Conservation (phyloP, 2,113 vertebrate species). For the Monarcha castaneiventris region DNA sequence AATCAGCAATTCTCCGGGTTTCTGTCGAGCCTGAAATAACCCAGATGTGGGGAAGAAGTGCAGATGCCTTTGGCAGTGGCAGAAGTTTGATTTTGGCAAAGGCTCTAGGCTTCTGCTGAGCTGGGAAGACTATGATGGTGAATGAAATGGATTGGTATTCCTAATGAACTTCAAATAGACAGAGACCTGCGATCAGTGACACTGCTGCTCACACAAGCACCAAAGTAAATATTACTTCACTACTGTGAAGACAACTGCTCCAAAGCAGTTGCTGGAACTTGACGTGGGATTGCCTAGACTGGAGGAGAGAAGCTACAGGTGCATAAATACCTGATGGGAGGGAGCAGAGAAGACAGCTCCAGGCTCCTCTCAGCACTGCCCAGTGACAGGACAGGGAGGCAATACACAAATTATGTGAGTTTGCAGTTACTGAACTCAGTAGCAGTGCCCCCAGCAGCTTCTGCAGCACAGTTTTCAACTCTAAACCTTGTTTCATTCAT, state of each 20-base stretch:
- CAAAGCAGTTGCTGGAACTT: background rate
- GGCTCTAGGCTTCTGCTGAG: background rate
- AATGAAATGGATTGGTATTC: background rate
- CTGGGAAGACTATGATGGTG: background rate
- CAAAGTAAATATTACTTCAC: background rate
- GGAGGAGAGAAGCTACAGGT: background rate
- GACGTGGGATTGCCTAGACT: background rate
- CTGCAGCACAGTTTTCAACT: background rate
- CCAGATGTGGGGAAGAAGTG: background rate
- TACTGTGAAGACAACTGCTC: rapidly evolving
- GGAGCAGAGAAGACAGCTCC: background rate
- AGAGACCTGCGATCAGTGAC: background rate
- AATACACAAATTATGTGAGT: background rate
- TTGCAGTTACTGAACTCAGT: background rate
- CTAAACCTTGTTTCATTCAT: background rate
- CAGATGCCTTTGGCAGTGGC: background rate
- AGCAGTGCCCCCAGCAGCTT: background rate
- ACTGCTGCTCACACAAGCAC: background rate
- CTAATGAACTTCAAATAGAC: background rate
- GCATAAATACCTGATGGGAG: background rate
- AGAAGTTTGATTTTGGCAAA: background rate
- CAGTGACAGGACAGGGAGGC: background rate
- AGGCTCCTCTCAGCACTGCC: background rate
- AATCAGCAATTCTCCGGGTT: background rate
- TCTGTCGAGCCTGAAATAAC: background rate